A percentile compares a stretch with the other conserved stretches of the same genome.
Conservation (phyloP, 37 sponge, comb jelly and placozoan species). For the Eunapius fragilis region DNA sequence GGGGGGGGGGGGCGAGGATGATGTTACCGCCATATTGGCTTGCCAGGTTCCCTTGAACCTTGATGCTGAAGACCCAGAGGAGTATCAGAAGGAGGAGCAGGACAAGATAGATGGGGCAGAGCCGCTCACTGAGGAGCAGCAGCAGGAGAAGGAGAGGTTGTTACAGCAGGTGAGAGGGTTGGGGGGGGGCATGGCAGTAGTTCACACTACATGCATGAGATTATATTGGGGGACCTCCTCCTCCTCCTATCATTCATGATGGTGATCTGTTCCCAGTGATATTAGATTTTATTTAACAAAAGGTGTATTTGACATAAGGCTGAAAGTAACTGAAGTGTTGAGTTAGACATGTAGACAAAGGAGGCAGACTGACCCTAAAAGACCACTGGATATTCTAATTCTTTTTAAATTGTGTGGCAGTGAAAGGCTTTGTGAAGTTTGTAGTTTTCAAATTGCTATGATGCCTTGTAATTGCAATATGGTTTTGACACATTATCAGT, state of each 20-base stretch:
- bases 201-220: background rate
- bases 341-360: no score
- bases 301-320: no score
- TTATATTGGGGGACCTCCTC: background rate
- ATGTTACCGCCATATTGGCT: background rate
- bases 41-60: slow-evolving; percentile 84
- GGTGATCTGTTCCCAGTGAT: background rate
- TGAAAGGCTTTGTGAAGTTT: no score
- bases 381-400: no score
- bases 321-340: no score
- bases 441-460: no score
- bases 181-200: background rate
- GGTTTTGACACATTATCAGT: no score
- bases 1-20: no score
- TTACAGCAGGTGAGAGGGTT: slow-evolving; percentile 62
- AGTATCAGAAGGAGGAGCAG: slow-evolving; percentile 88
- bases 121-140: slow-evolving; percentile 90
- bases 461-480: no score
- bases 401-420: no score
- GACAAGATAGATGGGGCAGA: slow-evolving; percentile 90
- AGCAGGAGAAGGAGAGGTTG: slow-evolving; percentile 80
- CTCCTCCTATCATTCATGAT: background rate
- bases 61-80: slow-evolving; percentile 88
- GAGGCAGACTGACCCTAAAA: no score
- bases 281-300: no score